Evolutionary conservation across 1,140 invertebrate genomes (phyloP), one percentile per base, ranked within the genome.

Genomic region (Apocrypta bakeri): DNA sequence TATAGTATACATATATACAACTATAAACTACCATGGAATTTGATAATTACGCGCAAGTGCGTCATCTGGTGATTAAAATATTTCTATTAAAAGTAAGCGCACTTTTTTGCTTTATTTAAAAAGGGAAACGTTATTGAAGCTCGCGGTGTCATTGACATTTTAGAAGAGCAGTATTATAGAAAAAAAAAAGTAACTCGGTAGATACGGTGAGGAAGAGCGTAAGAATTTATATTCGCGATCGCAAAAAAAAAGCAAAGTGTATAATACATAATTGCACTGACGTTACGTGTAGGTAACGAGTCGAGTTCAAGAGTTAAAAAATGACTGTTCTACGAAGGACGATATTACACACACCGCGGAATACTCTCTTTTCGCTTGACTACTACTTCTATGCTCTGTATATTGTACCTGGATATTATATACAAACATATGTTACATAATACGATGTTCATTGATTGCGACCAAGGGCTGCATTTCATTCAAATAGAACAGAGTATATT

Each of bases 91-190:
- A n/a, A 56, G 3, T 17, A 48, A 48, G 33, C 17, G 21, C n/a
- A n/a, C n/a, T 48, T 48, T 48, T 17, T 17, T 48, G 14, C 14
- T 48, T 48, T 2, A 48, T 2, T 17, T 3, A 48, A 17, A 0
- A 3, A 48, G 1, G 21, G n/a, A 56, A 17, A 56, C 6, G 21
- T 56, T n/a, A n/a, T 56, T 56, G 17, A 56, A 4, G n/a, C 48
- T 56, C 37, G 37, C 37, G 42, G 48, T 17, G 17, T 21, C 48
- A 9, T 66, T 66, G 12, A 17, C 63, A 11, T 66, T 66, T 66
- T 27, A 3, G 27, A 29, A 29, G 27, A 69, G 82, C 82, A 71
- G 71, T 83, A 37, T 85, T 21, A 17, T 31, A 37, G 33, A 31
- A 71, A 71, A 71, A 37, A 37, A 31, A 71, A 71, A 71, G 37